phyloP scores from a whole-genome alignment of 2,113 vertebrate genomes.

The Donacobius atricapilla region DNA sequence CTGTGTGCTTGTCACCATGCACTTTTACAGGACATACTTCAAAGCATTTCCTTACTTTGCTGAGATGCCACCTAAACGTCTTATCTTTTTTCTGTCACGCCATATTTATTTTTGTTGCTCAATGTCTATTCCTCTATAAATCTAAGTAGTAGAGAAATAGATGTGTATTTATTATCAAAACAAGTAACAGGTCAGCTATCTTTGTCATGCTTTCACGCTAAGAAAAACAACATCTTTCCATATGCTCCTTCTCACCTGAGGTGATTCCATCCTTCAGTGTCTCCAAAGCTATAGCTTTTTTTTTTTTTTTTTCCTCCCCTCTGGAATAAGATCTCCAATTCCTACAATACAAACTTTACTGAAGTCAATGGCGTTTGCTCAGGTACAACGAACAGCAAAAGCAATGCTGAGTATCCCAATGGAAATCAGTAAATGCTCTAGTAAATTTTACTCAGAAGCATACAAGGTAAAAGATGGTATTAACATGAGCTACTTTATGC shows the following conservation, averaged over 20 bases:
- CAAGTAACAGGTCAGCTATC: not conserved
- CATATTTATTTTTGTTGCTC: not conserved
- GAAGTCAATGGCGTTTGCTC: not conserved
- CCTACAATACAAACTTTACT: not conserved
- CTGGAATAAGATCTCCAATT: not conserved
- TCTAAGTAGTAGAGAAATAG: not conserved
- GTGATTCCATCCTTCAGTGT: not conserved
- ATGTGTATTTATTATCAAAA: not conserved
- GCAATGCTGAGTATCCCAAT: not conserved
- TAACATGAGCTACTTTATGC: not conserved
- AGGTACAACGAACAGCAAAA: not conserved
- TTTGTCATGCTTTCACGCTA: not conserved
- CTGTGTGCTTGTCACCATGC: not conserved
- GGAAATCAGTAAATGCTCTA: not conserved
- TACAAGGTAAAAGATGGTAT: not conserved
- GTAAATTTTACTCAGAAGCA: not conserved
- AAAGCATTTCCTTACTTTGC: not conserved
- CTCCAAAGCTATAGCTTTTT: not conserved
- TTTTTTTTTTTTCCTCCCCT: not conserved
- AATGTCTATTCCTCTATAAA: not conserved
- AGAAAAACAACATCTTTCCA: not conserved
- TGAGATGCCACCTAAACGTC: not conserved
- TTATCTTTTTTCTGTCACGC: not conserved
- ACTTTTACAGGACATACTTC: not conserved
- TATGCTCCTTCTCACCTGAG: not conserved